These are phyloP conservation scores for Pedetes capensis DNA, from an alignment of 2,113 vertebrate species.

Conservation along the genomic window DNA sequence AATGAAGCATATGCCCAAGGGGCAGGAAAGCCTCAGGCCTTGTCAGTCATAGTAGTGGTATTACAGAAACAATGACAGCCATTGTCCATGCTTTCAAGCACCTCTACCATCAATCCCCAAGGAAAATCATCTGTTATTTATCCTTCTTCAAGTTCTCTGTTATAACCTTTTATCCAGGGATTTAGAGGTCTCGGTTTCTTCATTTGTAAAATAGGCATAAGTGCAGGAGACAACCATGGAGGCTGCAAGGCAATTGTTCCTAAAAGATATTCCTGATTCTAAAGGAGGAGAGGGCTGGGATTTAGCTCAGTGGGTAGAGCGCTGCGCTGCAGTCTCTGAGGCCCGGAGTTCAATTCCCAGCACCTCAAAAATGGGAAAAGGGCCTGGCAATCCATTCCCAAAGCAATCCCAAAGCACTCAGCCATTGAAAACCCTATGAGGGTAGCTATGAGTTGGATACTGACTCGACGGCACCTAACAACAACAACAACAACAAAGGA, in stretches of 20 bases:
- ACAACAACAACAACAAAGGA: too few relatives aligned
- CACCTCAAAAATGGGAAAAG: too few relatives aligned
- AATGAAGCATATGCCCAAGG: background rate
- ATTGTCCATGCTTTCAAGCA: background rate
- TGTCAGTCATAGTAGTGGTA: background rate
- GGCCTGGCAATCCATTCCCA: too few relatives aligned
- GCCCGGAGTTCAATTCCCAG: too few relatives aligned
- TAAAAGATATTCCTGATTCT: background rate
- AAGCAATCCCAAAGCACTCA: too few relatives aligned
- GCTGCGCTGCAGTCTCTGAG: too few relatives aligned
- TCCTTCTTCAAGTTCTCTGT: background rate
- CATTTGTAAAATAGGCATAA: background rate
- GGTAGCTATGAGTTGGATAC: too few relatives aligned
- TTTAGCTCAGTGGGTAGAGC: too few relatives aligned
- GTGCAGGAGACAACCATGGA: background rate
- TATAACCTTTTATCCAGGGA: background rate
- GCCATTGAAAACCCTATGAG: too few relatives aligned
- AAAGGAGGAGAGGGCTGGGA: background rate
- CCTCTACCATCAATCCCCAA: background rate
- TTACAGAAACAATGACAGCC: background rate
- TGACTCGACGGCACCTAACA: too few relatives aligned
- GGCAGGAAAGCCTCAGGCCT: background rate
- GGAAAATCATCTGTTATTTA: background rate
- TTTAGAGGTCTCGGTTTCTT: background rate
- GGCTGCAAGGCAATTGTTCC: background rate